phyloP scores from a whole-genome alignment of 2,797 vertebrate species.

The Brotogeris chrysoptera region DNA sequence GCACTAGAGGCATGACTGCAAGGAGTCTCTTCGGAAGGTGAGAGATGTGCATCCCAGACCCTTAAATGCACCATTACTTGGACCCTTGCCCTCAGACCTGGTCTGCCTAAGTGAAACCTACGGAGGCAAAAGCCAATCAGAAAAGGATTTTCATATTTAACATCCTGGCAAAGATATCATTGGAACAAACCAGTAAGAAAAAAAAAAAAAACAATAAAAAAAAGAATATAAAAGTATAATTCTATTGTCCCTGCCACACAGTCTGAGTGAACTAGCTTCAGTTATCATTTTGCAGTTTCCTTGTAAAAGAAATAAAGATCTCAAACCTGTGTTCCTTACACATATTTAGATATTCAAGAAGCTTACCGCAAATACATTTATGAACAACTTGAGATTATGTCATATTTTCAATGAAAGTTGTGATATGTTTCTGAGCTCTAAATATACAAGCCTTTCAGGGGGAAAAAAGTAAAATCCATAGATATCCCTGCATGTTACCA shows the following conservation, averaged over 20 bases:
- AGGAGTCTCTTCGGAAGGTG: neutral
- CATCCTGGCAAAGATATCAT: neutral
- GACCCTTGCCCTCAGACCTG: neutral
- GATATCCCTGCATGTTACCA: neutral
- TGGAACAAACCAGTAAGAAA: neutral
- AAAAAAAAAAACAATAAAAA: neutral
- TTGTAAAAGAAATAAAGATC: neutral
- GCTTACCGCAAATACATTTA: neutral
- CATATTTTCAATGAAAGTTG: neutral
- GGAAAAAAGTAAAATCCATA: neutral
- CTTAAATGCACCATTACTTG: neutral
- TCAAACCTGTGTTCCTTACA: neutral
- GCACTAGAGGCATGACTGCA: neutral
- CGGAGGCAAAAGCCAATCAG: neutral
- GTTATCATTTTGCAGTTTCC: neutral
- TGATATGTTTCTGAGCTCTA: neutral
- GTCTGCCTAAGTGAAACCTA: neutral
- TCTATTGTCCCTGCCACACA: neutral
- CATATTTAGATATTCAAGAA: neutral
- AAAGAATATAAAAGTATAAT: neutral
- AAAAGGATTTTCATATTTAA: neutral
- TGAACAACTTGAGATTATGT: neutral
- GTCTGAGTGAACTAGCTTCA: neutral
- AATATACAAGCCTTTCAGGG: neutral
- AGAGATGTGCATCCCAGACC: neutral